Evolutionary conservation across 2,113 vertebrate genomes (phyloP).

Genomic region (Ptilorrhoa leucosticta): DNA sequence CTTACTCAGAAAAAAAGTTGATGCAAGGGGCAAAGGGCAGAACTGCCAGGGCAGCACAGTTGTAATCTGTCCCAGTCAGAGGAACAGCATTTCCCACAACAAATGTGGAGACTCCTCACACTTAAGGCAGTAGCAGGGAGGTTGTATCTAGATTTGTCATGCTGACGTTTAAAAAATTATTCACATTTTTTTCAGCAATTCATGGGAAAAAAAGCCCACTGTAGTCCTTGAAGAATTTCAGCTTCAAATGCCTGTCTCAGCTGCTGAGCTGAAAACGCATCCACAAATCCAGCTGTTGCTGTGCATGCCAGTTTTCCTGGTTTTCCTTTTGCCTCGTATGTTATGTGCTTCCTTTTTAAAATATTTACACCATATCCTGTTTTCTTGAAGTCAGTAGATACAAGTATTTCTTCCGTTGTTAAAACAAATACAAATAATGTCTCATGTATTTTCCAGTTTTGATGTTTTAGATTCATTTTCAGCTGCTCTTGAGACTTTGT

Average conservation of each 20-base stretch:
- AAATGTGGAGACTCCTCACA: neutral
- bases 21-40: neutral
- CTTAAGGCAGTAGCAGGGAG: neutral
- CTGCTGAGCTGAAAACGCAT: neutral
- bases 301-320: neutral
- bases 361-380: neutral
- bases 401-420: neutral
- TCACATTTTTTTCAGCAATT: rapidly evolving
- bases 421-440: neutral
- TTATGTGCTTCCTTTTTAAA: neutral
- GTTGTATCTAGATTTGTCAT: neutral
- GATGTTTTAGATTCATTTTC: neutral
- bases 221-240: neutral
- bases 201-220: neutral
- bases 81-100: neutral
- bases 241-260: neutral
- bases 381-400: neutral
- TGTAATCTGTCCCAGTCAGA: neutral
- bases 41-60: neutral
- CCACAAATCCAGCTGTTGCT: neutral
- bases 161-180: neutral
- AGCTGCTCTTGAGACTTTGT: neutral
- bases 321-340: neutral
- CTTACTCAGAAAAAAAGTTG: neutral
- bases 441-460: neutral